These are phyloP conservation scores for Cheumatopsyche charites DNA, from an alignment of 1,140 invertebrate species.

Conservation along the genomic window DNA sequence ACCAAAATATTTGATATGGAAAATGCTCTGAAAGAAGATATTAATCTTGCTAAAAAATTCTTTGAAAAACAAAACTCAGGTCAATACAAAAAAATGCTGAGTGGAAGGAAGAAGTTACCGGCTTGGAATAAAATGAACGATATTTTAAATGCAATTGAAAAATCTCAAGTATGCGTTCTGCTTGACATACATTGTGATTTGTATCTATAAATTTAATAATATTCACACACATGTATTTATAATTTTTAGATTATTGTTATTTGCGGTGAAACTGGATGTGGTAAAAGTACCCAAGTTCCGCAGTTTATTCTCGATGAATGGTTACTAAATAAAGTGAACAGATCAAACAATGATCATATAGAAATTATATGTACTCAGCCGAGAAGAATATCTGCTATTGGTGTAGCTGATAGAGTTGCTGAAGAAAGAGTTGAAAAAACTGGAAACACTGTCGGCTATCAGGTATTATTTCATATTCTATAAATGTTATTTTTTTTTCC, in stretches of 20 bases:
- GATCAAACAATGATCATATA: conserved; percentile 62
- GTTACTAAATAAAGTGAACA: conserved; percentile 58
- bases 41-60: conserved; percentile 65
- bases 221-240: conserved; percentile 8
- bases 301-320: conserved; percentile 90
- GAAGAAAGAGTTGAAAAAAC: conserved; percentile 83
- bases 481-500: too few relatives aligned
- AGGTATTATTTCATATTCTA: conserved; percentile 62
- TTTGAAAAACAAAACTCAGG: conserved; percentile 63
- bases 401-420: conserved; percentile 88
- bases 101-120: conserved; percentile 67
- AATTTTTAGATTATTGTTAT: conserved; percentile 71
- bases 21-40: conserved; percentile 65
- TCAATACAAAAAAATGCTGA: conserved; percentile 69
- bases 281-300: conserved; percentile 90
- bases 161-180: conserved; percentile 62
- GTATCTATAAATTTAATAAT: conserved; percentile 1
- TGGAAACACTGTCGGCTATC: conserved; percentile 85
- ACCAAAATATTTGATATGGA: conserved; percentile 61
- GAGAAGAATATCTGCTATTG: conserved; percentile 88
- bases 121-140: conserved; percentile 69
- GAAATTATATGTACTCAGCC: conserved; percentile 94
- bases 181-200: background rate
- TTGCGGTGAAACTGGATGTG: conserved; percentile 87
- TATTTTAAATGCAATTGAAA: conserved; percentile 68